Evolutionary conservation across 2,888 invertebrate genomes (phyloP), one percentile per base, ranked within the genome.

Genomic region (Tipula lateralis): DNA sequence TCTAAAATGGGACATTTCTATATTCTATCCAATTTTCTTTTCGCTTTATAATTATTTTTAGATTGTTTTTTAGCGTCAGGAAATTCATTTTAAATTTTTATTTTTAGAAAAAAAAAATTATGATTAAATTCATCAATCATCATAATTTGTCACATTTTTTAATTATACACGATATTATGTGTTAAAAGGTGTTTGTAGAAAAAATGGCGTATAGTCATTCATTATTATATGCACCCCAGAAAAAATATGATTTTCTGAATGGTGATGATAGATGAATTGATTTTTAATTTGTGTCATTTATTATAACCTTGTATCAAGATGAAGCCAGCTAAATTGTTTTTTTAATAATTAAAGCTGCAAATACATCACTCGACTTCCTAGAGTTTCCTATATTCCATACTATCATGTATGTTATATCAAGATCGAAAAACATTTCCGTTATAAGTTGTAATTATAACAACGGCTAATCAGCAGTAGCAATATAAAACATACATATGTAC

Each of bases 81-180:
- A 66, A 66, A 66, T 66, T 24, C 19, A 66, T 66, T 19, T 66
- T 66, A 19, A 19, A 66, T 24, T 66, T n/a, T 66, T 66, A 66
- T 66, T 66, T 66, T 66, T 24, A 66, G 66, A 66, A 24, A 66
- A 39, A 39, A 24, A 24, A 66, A 66, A 66, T 66, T 66, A 66
- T 66, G 66, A 66, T 66, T 66, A 66, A 66, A 66, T 66, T 66
- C 66, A 66, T 66, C 66, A 66, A 66, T 66, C 66, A 66, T 66
- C 24, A 24, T 66, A 66, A 66, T 66, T 66, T 66, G 66, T 66
- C 66, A 66, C 66, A 66, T 66, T 66, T 66, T 66, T 66, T 66
- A 66, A 66, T 66, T 66, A 66, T 66, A 66, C 24, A 66, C 9
- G 66, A 66, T 7, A 13, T 66, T 6, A 50, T 24, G 66, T 24